Conservation (phyloP, 2,113 vertebrate genomes). For the Syrrhaptes paradoxus region DNA sequence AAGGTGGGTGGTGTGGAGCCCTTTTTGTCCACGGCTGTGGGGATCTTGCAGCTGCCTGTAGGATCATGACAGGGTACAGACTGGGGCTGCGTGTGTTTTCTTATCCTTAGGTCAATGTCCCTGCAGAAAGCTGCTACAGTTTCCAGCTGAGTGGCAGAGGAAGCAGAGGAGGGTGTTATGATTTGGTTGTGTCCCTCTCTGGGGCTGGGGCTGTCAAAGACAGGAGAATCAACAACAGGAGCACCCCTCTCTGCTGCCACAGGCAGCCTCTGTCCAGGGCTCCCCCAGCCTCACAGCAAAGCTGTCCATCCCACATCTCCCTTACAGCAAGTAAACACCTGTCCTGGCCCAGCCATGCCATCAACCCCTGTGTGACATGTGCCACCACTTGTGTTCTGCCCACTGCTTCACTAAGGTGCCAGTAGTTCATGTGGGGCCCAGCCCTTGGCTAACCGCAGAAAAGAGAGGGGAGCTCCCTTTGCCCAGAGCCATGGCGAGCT, state of each 20-base stretch:
- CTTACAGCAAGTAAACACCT: not conserved
- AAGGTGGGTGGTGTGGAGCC: not conserved
- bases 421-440: not conserved
- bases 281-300: not conserved
- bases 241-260: rapidly evolving
- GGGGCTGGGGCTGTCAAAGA: not conserved
- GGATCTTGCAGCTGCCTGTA: not conserved
- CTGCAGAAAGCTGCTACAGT: not conserved
- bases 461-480: not conserved
- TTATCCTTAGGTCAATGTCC: not conserved
- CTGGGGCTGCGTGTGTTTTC: not conserved
- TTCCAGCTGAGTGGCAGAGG: not conserved
- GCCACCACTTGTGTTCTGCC: not conserved
- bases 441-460: not conserved
- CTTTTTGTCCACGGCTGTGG: not conserved
- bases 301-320: not conserved
- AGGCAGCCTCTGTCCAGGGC: not conserved
- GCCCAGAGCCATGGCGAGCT: not conserved
- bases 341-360: not conserved
- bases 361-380: not conserved
- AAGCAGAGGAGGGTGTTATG: not conserved
- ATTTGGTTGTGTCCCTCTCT: rapidly evolving
- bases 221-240: not conserved
- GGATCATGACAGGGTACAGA: not conserved
- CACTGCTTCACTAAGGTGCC: not conserved